Base-by-base conservation (phyloP, 2,888 invertebrate genomes). In the Leptarthrus brevirostris region DNA sequence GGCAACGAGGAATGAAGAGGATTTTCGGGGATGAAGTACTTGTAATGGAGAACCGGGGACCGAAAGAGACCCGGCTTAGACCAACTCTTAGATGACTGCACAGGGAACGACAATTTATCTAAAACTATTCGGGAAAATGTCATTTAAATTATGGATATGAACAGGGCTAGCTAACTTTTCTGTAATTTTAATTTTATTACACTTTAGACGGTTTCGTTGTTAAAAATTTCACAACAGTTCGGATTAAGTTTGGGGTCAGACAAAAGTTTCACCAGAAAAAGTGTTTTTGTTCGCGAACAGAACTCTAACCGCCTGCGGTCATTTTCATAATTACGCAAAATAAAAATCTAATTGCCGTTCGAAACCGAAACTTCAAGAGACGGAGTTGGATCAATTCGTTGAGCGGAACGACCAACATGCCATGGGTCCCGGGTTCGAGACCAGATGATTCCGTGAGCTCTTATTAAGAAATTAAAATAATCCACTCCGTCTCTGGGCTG, bases 121-220 rank as follows among this genome's bases (percentile, higher is more conserved):
- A 64, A n/a, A 64, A 64, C 64, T 44, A 64, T 44, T n/a, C n/a
- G n/a, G 47, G 64, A 64, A 64, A 64, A 64, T 64, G 44, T 64
- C 44, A 64, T 64, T 64, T 64, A 44, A 64, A 44, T 64, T 64
- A 64, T 64, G 64, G 64, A 47, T 47, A 64, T 26, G 44, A 24
- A 64, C 64, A 64, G 44, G 20, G 14, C 64, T 18, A 6, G 44
- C 5, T 44, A 64, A 64, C 22, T 64, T 64, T 64, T 24, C 36
- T 44, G 44, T 47, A 40, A 64, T 47, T 44, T 47, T 40, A 40
- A 64, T 64, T 64, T 64, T 64, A 64, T 44, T 24, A 64, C 22
- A 44, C 64, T 44, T 64, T 64, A 14, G 64, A 36, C 44, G 64
- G 64, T 44, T 64, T 64, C 64, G 47, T 18, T 36, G 36, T 20